Percentiles rank a stretch among this genome's conserved stretches.
These are phyloP conservation scores for Ammospiza maritima DNA, from an alignment of 2,797 vertebrate species.

Conservation along the genomic window DNA sequence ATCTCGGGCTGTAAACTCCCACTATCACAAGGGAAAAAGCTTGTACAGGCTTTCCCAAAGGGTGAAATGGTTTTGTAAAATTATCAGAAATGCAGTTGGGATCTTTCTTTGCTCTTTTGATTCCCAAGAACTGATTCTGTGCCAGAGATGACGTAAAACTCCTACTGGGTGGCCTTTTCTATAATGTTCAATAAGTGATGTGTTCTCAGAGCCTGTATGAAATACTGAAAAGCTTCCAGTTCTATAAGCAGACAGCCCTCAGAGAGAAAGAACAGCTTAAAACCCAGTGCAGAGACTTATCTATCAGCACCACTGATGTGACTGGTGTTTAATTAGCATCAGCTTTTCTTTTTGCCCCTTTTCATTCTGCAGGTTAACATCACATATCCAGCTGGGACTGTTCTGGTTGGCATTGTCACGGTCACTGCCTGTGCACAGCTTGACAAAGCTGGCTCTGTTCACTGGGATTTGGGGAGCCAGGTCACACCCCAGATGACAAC, in stretches of 20 bases:
- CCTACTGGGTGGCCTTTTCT: neutral
- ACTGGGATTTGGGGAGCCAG: neutral
- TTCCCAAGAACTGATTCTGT: neutral
- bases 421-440: neutral
- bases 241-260: neutral
- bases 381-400: neutral
- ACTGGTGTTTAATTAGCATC: neutral
- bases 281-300: neutral
- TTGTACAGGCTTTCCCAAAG: neutral
- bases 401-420: neutral
- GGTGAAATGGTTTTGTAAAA: neutral
- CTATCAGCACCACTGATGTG: neutral
- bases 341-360: neutral
- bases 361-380: neutral
- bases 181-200: neutral
- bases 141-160: neutral
- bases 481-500: neutral
- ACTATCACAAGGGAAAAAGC: neutral
- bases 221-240: conserved; percentile 3
- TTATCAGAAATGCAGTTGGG: neutral
- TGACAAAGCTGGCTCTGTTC: neutral
- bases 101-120: neutral
- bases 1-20: neutral
- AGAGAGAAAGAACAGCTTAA: neutral
- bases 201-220: neutral